These are phyloP conservation scores for Corvus hawaiiensis DNA, from an alignment of 2,113 vertebrate species.

Conservation along the genomic window DNA sequence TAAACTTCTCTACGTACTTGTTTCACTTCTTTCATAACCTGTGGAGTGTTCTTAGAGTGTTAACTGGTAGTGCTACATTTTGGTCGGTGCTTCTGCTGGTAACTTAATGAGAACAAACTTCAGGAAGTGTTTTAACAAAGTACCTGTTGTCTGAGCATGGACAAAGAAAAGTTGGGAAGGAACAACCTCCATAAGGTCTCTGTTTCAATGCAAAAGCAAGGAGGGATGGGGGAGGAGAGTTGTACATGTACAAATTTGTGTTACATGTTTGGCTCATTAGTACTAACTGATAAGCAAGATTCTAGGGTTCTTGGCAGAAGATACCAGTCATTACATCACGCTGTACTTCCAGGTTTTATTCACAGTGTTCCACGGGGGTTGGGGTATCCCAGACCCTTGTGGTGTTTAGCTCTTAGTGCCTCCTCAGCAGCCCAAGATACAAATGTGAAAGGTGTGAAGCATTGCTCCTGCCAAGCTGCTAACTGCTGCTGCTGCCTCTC, in stretches of 20 bases:
- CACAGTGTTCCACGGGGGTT: not conserved
- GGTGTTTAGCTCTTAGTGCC: not conserved
- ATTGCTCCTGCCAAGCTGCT: not conserved
- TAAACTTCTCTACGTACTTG: not conserved
- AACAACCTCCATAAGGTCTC: not conserved
- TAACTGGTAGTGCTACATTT: not conserved
- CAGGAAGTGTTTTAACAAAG: not conserved
- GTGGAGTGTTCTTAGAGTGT: not conserved
- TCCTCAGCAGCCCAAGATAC: not conserved
- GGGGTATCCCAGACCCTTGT: not conserved
- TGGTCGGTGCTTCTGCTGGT: not conserved
- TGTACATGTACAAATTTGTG: rapidly evolving
- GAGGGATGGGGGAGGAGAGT: not conserved
- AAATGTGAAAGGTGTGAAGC: not conserved
- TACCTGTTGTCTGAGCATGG: not conserved
- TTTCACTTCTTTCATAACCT: not conserved
- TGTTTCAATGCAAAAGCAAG: not conserved
- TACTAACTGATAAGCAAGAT: not conserved
- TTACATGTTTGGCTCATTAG: not conserved
- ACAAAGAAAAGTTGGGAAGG: not conserved
- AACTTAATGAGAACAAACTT: not conserved
- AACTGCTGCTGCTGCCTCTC: not conserved
- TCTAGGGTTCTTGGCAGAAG: not conserved
- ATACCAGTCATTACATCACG: not conserved
- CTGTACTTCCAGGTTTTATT: not conserved